Evolutionary conservation across 1,140 invertebrate species (phyloP).

Genomic region (Brachionus sp.): DNA sequence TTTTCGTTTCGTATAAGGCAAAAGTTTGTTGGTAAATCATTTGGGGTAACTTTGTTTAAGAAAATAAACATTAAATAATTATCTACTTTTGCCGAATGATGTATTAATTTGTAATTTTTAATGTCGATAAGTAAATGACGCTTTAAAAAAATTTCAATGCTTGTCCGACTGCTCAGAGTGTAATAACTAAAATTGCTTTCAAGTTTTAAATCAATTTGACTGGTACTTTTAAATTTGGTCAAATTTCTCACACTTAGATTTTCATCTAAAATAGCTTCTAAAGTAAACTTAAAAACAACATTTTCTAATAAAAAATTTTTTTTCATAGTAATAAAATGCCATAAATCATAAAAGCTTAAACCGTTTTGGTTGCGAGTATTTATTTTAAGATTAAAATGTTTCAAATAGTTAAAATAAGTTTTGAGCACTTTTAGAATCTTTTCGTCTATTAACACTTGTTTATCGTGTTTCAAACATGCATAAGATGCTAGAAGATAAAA

Average conservation of each 20-base stretch:
- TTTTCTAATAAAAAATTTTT: background rate
- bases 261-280: background rate
- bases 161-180: background rate
- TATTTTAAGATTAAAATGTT: background rate
- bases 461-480: background rate
- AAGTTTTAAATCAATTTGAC: background rate
- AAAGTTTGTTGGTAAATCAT: background rate
- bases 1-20: background rate
- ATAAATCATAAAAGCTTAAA: background rate
- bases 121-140: constrained; percentile 11
- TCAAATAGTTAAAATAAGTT: constrained; percentile 9
- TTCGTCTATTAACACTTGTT: background rate
- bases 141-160: background rate
- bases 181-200: background rate
- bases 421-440: background rate
- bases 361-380: background rate
- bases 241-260: background rate
- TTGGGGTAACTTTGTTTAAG: background rate
- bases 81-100: background rate
- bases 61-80: constrained; percentile 21
- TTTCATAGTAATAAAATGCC: background rate
- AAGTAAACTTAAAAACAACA: background rate
- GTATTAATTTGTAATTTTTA: background rate
- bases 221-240: background rate
- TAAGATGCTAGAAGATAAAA: constrained; percentile 28